phyloP scores from a whole-genome alignment of 2,797 vertebrate species.

The Petrocephalus sullivani region DNA sequence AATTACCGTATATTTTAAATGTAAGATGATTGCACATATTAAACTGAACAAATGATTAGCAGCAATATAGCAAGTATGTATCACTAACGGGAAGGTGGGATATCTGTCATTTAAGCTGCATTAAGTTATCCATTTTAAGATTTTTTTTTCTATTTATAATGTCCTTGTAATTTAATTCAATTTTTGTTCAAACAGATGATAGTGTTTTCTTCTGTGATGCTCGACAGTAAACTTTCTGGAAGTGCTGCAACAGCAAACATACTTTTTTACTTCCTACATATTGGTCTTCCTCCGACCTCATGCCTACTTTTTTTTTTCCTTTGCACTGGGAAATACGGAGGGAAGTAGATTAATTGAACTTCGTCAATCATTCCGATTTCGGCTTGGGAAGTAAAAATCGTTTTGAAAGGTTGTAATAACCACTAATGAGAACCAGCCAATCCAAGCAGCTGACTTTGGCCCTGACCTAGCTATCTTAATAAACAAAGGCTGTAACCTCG shows the following conservation, averaged over 20 bases:
- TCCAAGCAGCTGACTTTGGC: not conserved
- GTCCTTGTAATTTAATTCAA: not conserved
- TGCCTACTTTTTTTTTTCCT: not conserved
- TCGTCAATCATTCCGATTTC: not conserved
- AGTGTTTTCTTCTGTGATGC: not conserved
- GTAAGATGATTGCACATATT: not conserved
- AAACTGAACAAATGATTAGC: constrained; percentile 9
- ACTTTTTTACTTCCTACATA: not conserved
- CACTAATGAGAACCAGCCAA: not conserved
- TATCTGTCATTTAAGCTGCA: not conserved
- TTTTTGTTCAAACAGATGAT: not conserved
- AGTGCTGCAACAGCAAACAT: not conserved
- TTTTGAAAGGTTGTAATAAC: not conserved
- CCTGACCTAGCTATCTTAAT: constrained; percentile 11
- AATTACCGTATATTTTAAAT: constrained; percentile 12
- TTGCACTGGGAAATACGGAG: not conserved
- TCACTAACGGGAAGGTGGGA: not conserved
- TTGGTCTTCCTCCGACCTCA: not conserved
- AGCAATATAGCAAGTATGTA: not conserved
- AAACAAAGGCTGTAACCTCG: constrained; percentile 46
- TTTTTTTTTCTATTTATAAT: not conserved
- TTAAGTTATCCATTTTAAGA: not conserved
- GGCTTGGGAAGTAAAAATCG: not conserved
- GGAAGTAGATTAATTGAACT: not conserved
- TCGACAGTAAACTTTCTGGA: not conserved